These are phyloP conservation scores for Heliangelus exortis DNA, from an alignment of 2,797 vertebrate genomes.

Conservation along the genomic window DNA sequence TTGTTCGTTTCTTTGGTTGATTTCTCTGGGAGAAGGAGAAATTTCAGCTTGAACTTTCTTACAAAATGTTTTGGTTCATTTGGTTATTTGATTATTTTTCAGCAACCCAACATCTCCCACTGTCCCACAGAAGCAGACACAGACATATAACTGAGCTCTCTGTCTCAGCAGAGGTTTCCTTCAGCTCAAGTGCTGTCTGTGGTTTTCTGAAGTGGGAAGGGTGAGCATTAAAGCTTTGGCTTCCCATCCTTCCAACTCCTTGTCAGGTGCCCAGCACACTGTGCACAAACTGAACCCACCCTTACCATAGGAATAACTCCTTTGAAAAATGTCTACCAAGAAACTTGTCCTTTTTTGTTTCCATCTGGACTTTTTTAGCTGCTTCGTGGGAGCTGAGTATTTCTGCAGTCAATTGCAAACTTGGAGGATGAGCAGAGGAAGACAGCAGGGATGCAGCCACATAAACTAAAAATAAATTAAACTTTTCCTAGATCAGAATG, in stretches of 20 bases:
- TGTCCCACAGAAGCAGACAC: not conserved
- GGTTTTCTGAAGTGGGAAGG: not conserved
- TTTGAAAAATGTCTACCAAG: not conserved
- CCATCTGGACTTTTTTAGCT: not conserved
- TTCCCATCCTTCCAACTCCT: not conserved
- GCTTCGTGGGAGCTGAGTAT: not conserved
- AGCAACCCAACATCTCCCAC: fast-evolving
- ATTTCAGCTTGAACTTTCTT: not conserved
- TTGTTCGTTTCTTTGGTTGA: not conserved
- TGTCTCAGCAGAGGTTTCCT: not conserved
- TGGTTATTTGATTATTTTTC: not conserved
- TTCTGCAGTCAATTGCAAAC: not conserved
- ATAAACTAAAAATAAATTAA: not conserved
- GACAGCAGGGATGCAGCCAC: not conserved
- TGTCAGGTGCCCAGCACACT: not conserved
- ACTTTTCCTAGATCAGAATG: not conserved
- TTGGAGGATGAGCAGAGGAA: not conserved
- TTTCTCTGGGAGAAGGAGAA: not conserved
- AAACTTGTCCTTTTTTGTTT: not conserved
- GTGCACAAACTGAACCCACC: not conserved
- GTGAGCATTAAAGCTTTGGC: not conserved
- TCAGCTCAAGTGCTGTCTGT: not conserved
- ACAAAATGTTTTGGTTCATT: not conserved
- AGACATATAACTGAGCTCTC: not conserved
- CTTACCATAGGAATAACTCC: not conserved